Evolutionary conservation across 2,113 vertebrate species (phyloP).

Genomic region (Pseudonaja textilis): DNA sequence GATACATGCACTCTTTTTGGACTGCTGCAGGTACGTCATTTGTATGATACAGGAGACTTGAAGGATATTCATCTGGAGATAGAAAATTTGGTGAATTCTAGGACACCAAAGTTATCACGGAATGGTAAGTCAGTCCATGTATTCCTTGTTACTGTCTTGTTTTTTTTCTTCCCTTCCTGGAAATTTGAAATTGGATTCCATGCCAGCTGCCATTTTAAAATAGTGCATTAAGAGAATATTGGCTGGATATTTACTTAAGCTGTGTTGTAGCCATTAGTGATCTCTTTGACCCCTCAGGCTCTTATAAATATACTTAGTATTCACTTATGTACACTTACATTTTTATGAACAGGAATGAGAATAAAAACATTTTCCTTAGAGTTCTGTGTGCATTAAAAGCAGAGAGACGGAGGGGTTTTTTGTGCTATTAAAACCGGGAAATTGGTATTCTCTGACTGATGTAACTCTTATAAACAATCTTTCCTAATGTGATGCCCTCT

Average conservation of each 20-base stretch:
- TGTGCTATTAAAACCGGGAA: not conserved
- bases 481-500: not conserved
- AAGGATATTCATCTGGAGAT: constrained; percentile 86
- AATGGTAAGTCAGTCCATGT: constrained; percentile 77
- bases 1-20: not conserved
- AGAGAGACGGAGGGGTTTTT: not conserved
- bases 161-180: not conserved
- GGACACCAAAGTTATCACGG: constrained; percentile 85
- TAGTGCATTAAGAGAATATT: not conserved
- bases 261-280: not conserved
- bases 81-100: constrained; percentile 86
- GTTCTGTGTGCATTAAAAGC: not conserved
- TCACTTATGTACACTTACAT: not conserved
- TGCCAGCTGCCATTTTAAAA: not conserved
- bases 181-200: not conserved
- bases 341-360: not conserved
- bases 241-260: not conserved
- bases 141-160: not conserved
- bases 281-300: not conserved
- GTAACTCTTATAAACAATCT: not conserved
- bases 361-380: not conserved
- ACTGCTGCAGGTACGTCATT: constrained; percentile 82
- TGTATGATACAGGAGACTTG: constrained; percentile 86
- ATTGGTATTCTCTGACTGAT: not conserved
- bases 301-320: not conserved